A percentile compares a stretch with the other conserved stretches of the same genome.
phyloP scores from a whole-genome alignment of 2,888 invertebrate species.

The Odontocerum albicorne region DNA sequence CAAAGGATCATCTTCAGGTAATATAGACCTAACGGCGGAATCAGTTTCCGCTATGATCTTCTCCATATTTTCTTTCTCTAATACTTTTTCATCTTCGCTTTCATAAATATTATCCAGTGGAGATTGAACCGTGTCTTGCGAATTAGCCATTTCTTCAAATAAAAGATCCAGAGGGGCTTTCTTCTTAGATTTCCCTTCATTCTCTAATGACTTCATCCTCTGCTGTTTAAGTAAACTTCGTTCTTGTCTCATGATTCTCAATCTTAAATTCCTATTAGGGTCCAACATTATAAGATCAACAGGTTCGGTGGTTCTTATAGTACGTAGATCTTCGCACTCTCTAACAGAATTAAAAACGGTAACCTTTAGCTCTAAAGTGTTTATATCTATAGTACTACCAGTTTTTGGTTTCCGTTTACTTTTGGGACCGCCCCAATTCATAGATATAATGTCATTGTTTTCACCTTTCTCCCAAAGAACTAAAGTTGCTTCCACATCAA shows the following conservation, averaged over 20 bases:
- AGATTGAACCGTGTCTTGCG: background rate
- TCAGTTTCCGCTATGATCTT: constrained; percentile 10
- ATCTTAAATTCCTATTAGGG: too few relatives aligned
- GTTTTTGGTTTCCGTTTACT: background rate
- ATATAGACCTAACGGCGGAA: constrained; percentile 13
- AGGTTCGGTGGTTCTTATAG: background rate
- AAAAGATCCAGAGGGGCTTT: background rate
- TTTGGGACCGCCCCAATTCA: too few relatives aligned
- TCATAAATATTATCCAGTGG: background rate
- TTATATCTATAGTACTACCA: background rate
- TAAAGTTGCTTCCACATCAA: too few relatives aligned
- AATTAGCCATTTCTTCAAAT: background rate
- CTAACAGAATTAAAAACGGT: constrained; percentile 9
- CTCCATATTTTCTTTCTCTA: background rate
- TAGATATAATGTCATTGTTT: too few relatives aligned
- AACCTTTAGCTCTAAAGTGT: constrained; percentile 8
- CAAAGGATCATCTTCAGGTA: constrained; percentile 14
- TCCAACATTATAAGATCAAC: constrained; percentile 2
- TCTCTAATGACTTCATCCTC: background rate
- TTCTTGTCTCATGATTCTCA: too few relatives aligned
- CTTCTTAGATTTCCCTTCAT: background rate
- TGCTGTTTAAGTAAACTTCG: too few relatives aligned
- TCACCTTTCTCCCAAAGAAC: too few relatives aligned
- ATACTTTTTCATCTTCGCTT: background rate
- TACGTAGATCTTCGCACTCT: background rate